Evolutionary conservation across 1,140 invertebrate species (phyloP).

Genomic region (Ostrea denselamellosa): DNA sequence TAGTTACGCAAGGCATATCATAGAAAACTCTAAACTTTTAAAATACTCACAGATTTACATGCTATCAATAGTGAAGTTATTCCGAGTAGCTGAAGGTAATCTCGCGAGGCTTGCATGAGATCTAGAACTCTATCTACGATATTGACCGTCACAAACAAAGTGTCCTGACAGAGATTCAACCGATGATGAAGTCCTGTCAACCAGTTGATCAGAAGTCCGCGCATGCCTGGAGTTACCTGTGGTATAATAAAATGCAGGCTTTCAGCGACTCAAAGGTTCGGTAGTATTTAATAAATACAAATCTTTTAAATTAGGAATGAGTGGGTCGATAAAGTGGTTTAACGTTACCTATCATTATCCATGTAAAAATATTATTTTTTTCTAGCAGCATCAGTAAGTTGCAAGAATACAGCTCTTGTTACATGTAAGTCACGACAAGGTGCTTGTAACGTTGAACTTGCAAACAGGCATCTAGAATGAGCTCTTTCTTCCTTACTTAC

Average conservation of each 20-base stretch:
- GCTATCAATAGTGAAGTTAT: conserved; percentile 65
- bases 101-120: conserved; percentile 60
- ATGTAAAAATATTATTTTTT: no score
- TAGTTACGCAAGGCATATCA: not conserved
- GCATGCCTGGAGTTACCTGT: conserved; percentile 62
- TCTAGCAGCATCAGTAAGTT: no score
- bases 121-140: conserved; percentile 67
- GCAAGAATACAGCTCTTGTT: no score
- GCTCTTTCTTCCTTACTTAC: not conserved
- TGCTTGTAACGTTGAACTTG: not conserved
- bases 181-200: conserved; percentile 64
- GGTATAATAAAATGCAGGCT: conserved; percentile 12
- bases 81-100: conserved; percentile 65
- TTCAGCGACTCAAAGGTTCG: no score
- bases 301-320: not conserved
- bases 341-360: no score
- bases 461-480: no score
- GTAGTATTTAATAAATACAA: not conserved
- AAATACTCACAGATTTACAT: conserved; percentile 65
- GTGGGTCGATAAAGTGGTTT: not conserved
- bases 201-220: conserved; percentile 64
- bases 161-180: conserved; percentile 64
- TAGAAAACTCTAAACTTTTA: not conserved
- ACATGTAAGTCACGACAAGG: not conserved
- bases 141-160: conserved; percentile 66